Base-by-base conservation (phyloP, 1,140 invertebrate genomes). In the Hyles euphorbiae region DNA sequence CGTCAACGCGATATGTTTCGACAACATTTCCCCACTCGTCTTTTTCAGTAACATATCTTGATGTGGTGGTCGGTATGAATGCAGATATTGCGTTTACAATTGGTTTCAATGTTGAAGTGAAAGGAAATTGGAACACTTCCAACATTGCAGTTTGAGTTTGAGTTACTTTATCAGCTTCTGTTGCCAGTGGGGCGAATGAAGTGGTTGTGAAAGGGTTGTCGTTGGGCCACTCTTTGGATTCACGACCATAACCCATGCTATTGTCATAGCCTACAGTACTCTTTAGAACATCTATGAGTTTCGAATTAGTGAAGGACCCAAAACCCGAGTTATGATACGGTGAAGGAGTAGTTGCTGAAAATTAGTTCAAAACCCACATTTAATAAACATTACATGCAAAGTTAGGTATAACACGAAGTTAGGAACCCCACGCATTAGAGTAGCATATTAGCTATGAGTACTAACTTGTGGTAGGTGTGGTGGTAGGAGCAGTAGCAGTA, bases 111-210 rank as follows among this genome's bases (percentile, higher is more conserved):
- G 89, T 88, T 48, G 88, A 81, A 44, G 86, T 72, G 64, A 79
- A 87, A 36, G 89, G 73, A 84, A 85, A 89, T 69, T 89, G 82
- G 69, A 85, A 84, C 56, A 91, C 88, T 69, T 91, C 90, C 76
- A 89, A 89, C 80, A 89, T 88, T 61, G 86, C 87, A 57, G 90
- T 90, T 59, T 84, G 83, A 47, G 83, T 77, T 66, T 76, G 79
- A 45, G 86, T 85, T 61, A 76, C 79, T 82, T 88, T 82, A 52
- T 88, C 80, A 32, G 81, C 69, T 36, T 84, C 74, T 46, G 83
- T 83, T 7, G 83, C 84, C 49, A 88, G 63, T 56, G 87, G 79
- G 55, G 84, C 68, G 63, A 81, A 72, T 62, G 86, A 83, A 49
- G 84, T 82, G 57, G 88, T 88, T 54, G 88, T 88, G 66, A 87